Evolutionary conservation across 1,140 invertebrate genomes (phyloP).

Genomic region (Oscheius sp.): DNA sequence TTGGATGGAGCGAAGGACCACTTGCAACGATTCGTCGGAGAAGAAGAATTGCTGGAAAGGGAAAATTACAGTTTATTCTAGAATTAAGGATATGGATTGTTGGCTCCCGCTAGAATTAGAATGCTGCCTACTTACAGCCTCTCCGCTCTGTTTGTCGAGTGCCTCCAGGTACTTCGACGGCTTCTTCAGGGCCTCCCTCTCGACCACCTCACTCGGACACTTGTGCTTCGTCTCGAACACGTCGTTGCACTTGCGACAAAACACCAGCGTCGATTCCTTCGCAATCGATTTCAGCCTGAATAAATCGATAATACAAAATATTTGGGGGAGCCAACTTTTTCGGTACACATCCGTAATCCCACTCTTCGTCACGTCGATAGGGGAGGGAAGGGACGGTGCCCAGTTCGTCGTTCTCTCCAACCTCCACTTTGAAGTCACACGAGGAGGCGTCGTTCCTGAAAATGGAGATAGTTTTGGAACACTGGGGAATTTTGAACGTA

Average conservation of each 20-base stretch:
- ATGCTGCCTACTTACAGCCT: conserved; percentile 14
- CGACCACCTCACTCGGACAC: not conserved
- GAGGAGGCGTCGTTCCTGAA: conserved; percentile 17
- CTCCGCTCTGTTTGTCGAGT: conserved; percentile 26
- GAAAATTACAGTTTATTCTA: not conserved
- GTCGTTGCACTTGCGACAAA: conserved; percentile 18
- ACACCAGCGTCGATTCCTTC: conserved; percentile 2
- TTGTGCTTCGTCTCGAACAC: conserved; percentile 22
- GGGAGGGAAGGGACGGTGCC: no score
- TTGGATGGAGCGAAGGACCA: not conserved
- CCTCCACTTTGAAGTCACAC: conserved; percentile 22
- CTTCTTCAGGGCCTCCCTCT: not conserved
- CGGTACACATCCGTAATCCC: conserved; percentile 20
- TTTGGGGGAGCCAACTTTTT: conserved; percentile 27
- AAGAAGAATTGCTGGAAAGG: conserved; percentile 32
- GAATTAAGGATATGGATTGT: not conserved
- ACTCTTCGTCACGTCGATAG: not conserved
- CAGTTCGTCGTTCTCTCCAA: not conserved
- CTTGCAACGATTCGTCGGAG: conserved; percentile 18
- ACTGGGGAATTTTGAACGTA: no score
- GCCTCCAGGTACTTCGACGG: conserved; percentile 17
- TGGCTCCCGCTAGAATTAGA: not conserved
- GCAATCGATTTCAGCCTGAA: conserved; percentile 23
- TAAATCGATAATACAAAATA: not conserved
- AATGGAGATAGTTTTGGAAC: no score